Base-by-base conservation (phyloP, 1,140 invertebrate genomes). In the Drosophila seguyi region DNA sequence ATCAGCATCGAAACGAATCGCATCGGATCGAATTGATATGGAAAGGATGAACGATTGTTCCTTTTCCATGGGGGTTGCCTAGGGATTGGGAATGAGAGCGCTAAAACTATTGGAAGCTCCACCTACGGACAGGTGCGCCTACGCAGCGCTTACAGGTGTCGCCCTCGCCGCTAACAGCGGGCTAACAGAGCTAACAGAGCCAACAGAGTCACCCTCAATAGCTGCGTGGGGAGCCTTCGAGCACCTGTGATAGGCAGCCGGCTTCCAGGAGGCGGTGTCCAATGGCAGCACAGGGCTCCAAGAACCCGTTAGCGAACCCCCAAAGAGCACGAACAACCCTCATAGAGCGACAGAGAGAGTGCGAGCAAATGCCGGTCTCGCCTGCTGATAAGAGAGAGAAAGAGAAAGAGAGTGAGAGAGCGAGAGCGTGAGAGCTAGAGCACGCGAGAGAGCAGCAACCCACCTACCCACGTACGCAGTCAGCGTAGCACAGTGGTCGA, bases 241-340 rank as follows among this genome's bases (percentile, higher is more conserved):
- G 81, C 84, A 90, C 85, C 84, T 88, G 84, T 88, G 84, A 88
- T 88, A 88, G 84, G 84, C 81, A 78, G 85, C 85, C 78, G 63
- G 39, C 36, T 45, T 50, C 16, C 29, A 36, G 29, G 67, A 58
- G 67, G 67, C 67, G 76, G 76, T 73, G 55, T 84, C 84, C 84
- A 88, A 88, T 88, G 61, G 66, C 79, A 86, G 62, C 42, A 42
- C 68, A 80, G 73, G 44, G 73, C 72, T 31, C 57, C 78, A 74
- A 63, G 55, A 61, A 52, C 63, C 75, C 52, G 52, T 38, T 55
- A 55, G 34, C 52, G 52, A 55, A 52, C 48, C 65, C 66, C 62
- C 76, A 61, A 84, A 87, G 56, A 84, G 80, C 84, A 42, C 42
- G 69, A 87, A 80, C 84, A 80, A 87, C 84, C 84, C 84, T 84